Evolutionary conservation across 1,140 invertebrate species (phyloP).

Genomic region (Cydia fagiglandana): DNA sequence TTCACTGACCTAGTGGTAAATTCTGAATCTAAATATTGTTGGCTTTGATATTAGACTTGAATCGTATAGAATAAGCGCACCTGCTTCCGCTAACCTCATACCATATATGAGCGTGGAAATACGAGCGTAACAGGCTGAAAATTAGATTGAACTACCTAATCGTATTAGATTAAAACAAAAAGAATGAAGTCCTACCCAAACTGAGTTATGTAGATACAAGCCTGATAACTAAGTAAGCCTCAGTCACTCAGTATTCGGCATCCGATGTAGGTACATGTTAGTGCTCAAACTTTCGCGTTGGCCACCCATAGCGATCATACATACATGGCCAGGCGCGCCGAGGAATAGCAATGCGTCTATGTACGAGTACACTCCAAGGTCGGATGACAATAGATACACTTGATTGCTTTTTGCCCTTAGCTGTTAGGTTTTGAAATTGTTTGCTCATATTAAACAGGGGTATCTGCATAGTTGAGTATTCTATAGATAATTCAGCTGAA

Average conservation of each 20-base stretch:
- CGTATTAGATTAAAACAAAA: not conserved
- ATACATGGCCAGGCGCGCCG: conserved; percentile 43
- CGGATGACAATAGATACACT: conserved; percentile 51
- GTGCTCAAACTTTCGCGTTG: conserved; percentile 46
- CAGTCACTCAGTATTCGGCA: conserved; percentile 8
- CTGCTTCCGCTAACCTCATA: not conserved
- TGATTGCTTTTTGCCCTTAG: conserved; percentile 61
- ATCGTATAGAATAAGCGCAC: not conserved
- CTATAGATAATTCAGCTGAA: not conserved
- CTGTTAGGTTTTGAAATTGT: conserved; percentile 34
- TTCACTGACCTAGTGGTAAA: not conserved
- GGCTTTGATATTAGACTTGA: not conserved
- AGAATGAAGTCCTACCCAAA: conserved; percentile 1
- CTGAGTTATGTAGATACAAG: conserved; percentile 2
- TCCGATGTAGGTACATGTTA: conserved; percentile 19
- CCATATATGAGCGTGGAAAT: not conserved
- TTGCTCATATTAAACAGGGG: conserved; percentile 10
- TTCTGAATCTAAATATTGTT: not conserved
- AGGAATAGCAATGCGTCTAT: conserved; percentile 63
- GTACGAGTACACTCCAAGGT: conserved; percentile 41
- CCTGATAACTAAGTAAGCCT: conserved; percentile 11
- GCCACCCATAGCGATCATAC: conserved; percentile 62
- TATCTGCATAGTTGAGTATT: not conserved
- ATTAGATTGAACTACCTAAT: not conserved
- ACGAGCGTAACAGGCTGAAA: not conserved